Evolutionary conservation across 2,888 invertebrate genomes (phyloP).

Genomic region (Tipula vernalis): DNA sequence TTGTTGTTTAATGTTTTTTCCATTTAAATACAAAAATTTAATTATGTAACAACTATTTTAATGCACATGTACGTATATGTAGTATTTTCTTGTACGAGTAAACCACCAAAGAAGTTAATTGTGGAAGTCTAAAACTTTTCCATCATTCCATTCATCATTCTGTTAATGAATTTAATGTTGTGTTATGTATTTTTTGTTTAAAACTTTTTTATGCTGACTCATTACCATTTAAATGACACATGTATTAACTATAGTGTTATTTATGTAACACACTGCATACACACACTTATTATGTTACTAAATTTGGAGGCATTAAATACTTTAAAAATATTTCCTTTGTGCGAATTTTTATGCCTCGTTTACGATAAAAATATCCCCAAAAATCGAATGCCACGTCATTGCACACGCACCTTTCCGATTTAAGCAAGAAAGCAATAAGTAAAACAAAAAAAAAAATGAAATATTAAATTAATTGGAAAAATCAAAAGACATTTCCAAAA

Average conservation of each 20-base stretch:
- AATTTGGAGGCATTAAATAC: background rate
- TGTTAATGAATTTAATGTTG: background rate
- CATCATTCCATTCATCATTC: background rate
- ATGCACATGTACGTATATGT: background rate
- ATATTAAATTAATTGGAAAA: background rate
- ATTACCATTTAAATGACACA: background rate
- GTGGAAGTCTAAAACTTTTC: background rate
- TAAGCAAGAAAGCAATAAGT: background rate
- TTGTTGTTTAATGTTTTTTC: background rate
- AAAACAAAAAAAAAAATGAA: background rate
- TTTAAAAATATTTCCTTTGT: background rate
- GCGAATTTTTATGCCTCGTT: background rate
- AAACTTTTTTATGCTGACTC: background rate
- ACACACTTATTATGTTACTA: background rate
- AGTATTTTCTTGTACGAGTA: background rate
- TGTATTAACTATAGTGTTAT: background rate
- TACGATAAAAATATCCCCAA: background rate
- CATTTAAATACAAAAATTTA: background rate
- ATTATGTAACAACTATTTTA: background rate
- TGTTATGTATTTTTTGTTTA: background rate
- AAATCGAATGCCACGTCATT: background rate
- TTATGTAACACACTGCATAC: background rate
- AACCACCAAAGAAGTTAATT: background rate
- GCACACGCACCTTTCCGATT: background rate
- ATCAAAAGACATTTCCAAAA: background rate